Conservation (phyloP, 2,888 invertebrate genomes). For the Gandaritis pyraliata region DNA sequence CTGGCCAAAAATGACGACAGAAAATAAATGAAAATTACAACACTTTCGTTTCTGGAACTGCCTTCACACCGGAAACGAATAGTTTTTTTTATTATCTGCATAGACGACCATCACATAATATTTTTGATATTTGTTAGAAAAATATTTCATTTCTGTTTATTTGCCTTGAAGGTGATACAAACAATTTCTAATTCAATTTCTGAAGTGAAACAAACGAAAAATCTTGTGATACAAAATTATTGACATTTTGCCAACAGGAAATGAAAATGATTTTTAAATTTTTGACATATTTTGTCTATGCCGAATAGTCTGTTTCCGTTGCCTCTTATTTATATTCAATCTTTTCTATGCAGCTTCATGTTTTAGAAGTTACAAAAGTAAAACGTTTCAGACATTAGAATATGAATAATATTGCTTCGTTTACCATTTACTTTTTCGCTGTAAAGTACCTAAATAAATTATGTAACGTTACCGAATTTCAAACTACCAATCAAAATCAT, state of each 20-base stretch:
- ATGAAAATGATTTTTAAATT: constrained; percentile 48
- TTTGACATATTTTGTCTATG: constrained; percentile 43
- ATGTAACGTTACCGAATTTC: no score
- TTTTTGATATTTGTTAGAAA: constrained; percentile 54
- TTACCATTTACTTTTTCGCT: no score
- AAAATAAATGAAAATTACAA: constrained; percentile 79
- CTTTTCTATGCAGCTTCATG: neutral
- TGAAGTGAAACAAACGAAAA: constrained; percentile 50
- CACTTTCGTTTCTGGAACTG: constrained; percentile 82
- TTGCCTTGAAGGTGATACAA: constrained; percentile 48
- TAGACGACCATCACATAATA: constrained; percentile 57
- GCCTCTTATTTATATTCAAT: neutral
- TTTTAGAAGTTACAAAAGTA: no score
- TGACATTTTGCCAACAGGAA: constrained; percentile 56
- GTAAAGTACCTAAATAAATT: no score
- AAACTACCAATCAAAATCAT: no score
- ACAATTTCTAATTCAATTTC: constrained; percentile 52
- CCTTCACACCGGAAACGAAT: constrained; percentile 79
- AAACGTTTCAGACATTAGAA: no score
- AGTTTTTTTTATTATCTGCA: constrained; percentile 68
- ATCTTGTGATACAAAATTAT: constrained; percentile 40
- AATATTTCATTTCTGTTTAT: constrained; percentile 72
- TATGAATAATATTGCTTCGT: no score
- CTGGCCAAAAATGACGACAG: constrained; percentile 77
- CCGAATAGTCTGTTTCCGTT: constrained; percentile 6